Evolutionary conservation across 2,888 invertebrate species (phyloP).

Genomic region (Tridacna crocea): DNA sequence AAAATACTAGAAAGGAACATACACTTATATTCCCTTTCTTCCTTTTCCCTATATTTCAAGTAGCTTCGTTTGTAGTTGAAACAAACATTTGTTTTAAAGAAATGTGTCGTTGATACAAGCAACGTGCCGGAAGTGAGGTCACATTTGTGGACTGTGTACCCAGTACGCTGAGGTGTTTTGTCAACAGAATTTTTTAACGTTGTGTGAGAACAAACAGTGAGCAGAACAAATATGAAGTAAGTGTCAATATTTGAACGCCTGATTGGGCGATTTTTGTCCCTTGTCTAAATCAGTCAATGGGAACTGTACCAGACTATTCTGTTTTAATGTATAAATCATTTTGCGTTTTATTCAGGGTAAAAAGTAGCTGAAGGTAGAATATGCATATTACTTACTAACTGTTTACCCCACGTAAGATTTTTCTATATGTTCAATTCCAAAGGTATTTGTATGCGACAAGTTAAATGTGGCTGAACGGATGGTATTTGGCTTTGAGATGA

Average conservation of each 20-base stretch:
- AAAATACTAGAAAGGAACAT: too few species aligned
- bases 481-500: too few species aligned
- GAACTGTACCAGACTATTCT: too few species aligned
- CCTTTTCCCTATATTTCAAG: slow-evolving; percentile 2
- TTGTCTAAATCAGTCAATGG: neutral
- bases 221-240: slow-evolving; percentile 47
- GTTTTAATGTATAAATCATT: too few species aligned
- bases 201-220: slow-evolving; percentile 51
- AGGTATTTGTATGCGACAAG: too few species aligned
- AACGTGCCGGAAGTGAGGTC: slow-evolving; percentile 45
- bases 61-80: slow-evolving; percentile 26
- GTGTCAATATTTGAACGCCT: slow-evolving; percentile 54
- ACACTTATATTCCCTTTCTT: too few species aligned
- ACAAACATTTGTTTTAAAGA: slow-evolving; percentile 28
- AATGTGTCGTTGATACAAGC: slow-evolving; percentile 43
- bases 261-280: slow-evolving; percentile 33
- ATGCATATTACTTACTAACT: too few species aligned
- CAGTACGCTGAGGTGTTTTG: slow-evolving; percentile 44
- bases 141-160: slow-evolving; percentile 8
- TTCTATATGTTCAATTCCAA: too few species aligned
- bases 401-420: too few species aligned
- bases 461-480: too few species aligned
- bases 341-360: too few species aligned
- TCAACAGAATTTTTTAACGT: slow-evolving; percentile 54
- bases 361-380: too few species aligned